Conservation (phyloP, 1,140 invertebrate genomes). For the Schlechtendalia chinensis region DNA sequence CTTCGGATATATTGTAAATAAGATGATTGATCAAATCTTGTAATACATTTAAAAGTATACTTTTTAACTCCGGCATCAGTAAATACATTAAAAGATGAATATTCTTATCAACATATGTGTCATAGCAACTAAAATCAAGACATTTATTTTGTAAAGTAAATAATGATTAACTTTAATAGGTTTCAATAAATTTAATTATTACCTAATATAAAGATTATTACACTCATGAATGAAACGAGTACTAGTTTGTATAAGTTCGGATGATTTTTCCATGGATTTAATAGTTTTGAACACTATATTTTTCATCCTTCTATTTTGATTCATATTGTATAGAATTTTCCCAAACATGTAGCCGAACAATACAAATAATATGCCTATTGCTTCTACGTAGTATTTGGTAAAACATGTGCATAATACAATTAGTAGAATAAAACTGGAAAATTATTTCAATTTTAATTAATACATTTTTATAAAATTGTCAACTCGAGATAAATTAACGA, state of each 20-base stretch:
- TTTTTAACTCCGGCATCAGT: conserved; percentile 40
- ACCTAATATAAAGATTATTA: conserved; percentile 1
- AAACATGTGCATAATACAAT: background rate
- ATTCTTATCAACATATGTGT: background rate
- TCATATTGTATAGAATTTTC: background rate
- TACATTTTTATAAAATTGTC: background rate
- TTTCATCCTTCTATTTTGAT: background rate
- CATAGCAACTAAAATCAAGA: conserved; percentile 12
- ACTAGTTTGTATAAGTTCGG: conserved; percentile 14
- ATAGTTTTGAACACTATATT: background rate
- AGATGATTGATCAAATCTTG: conserved; percentile 23
- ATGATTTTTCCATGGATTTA: conserved; percentile 35
- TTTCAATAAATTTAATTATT: background rate
- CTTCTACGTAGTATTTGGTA: background rate
- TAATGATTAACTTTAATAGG: background rate
- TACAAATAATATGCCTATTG: background rate
- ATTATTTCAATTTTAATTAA: background rate
- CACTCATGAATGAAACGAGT: conserved; percentile 28
- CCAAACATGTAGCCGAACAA: conserved; percentile 5
- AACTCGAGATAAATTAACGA: background rate
- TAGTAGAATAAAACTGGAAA: conserved; percentile 3
- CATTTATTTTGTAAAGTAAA: background rate
- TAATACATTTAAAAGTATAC: background rate
- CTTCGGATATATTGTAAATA: conserved; percentile 11
- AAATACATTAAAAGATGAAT: conserved; percentile 15